These are phyloP conservation scores for Falco naumanni DNA, from an alignment of 2,797 vertebrate species.

Conservation along the genomic window DNA sequence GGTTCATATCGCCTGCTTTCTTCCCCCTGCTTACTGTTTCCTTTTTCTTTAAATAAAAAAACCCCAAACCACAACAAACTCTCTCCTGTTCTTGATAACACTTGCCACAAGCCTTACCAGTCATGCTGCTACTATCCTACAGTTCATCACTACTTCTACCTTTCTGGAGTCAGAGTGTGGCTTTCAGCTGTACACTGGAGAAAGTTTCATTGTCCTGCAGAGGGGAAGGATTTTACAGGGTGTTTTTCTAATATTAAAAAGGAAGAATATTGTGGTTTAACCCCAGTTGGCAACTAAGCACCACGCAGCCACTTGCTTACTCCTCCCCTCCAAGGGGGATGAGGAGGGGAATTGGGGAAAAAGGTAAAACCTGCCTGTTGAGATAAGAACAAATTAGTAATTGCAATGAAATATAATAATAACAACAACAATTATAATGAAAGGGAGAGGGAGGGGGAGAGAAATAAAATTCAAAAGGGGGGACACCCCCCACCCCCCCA, in stretches of 20 bases:
- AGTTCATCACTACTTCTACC: not conserved
- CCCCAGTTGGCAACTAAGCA: no score
- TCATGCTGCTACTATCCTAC: fast-evolving
- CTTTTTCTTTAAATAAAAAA: not conserved
- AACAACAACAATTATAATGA: no score
- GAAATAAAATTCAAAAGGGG: no score
- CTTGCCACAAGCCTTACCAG: not conserved
- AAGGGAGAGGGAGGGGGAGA: no score
- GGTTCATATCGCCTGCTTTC: not conserved
- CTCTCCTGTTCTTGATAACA: not conserved
- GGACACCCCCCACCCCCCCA: no score
- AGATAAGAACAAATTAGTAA: no score
- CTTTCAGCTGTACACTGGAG: not conserved
- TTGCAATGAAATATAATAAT: no score
- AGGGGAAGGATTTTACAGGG: not conserved
- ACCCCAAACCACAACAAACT: not conserved
- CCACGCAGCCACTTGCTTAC: no score
- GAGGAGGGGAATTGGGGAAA: no score
- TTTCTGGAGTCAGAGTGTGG: not conserved
- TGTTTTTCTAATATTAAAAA: not conserved
- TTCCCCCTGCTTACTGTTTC: not conserved
- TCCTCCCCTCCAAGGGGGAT: no score
- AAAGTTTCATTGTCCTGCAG: not conserved
- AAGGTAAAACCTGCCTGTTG: no score
- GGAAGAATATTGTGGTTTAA: no score